Conservation (phyloP, 2,888 invertebrate species). For the Venustoraphidia nigricollis region DNA sequence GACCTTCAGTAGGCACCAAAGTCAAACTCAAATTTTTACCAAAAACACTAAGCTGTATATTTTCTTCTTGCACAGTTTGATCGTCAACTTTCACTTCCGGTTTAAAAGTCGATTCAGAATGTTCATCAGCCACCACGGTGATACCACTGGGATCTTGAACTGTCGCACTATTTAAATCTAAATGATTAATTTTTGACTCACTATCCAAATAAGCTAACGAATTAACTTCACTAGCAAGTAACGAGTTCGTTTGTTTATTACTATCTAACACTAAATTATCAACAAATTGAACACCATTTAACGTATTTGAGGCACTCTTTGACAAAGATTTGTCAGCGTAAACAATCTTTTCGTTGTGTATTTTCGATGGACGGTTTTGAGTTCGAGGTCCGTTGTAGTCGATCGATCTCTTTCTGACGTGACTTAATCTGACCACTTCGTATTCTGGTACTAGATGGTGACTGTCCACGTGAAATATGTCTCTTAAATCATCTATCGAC, state of each 20-base stretch:
- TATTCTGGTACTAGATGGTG: slow-evolving; percentile 61
- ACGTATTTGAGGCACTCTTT: slow-evolving; percentile 9
- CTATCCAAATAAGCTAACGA: background rate
- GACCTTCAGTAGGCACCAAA: slow-evolving; percentile 59
- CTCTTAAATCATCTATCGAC: slow-evolving; percentile 66
- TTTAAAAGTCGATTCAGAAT: slow-evolving; percentile 19
- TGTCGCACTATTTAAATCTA: slow-evolving; percentile 14
- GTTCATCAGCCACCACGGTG: slow-evolving; percentile 1
- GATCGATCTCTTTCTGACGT: slow-evolving; percentile 34
- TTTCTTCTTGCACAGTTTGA: slow-evolving; percentile 32
- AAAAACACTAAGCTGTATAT: slow-evolving; percentile 65
- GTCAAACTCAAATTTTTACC: slow-evolving; percentile 60
- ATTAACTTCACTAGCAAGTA: background rate
- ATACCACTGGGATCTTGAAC: background rate
- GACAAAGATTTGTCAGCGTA: slow-evolving; percentile 12
- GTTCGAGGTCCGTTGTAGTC: slow-evolving; percentile 12
- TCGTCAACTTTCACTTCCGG: slow-evolving; percentile 28
- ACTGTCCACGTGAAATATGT: slow-evolving; percentile 70
- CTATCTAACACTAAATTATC: slow-evolving; percentile 10
- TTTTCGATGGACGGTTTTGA: slow-evolving; percentile 15
- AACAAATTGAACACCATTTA: slow-evolving; percentile 10
- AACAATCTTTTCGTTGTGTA: slow-evolving; percentile 4
- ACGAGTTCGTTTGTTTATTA: slow-evolving; percentile 10
- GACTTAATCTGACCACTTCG: slow-evolving; percentile 63
- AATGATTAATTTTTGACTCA: slow-evolving; percentile 9